phyloP scores from a whole-genome alignment of 30 jellyfish, hydroid and myxozoan species.

The Turritopsis dohrnii region DNA sequence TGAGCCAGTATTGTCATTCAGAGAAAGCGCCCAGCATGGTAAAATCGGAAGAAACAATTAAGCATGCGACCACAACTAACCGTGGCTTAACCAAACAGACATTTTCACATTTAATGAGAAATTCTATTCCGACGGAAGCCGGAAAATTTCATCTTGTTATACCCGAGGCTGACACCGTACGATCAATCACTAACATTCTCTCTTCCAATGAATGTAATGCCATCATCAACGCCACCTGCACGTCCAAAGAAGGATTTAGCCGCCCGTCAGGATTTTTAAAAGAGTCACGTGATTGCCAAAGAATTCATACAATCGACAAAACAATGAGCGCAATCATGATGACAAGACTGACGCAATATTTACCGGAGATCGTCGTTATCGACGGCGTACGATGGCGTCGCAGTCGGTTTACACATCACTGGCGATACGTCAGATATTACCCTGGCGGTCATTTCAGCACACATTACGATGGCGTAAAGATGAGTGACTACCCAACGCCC shows the following conservation, averaged over 20 bases:
- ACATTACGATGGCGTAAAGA: slow-evolving; percentile 23
- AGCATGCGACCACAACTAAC: background rate
- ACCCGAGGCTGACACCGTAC: slow-evolving; percentile 12
- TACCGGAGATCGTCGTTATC: slow-evolving; percentile 13
- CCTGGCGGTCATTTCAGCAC: slow-evolving; percentile 27
- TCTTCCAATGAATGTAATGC: slow-evolving; percentile 17
- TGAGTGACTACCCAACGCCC: slow-evolving; percentile 5
- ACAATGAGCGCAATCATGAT: slow-evolving; percentile 21
- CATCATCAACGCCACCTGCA: background rate
- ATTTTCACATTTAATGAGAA: slow-evolving; percentile 11
- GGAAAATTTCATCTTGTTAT: background rate
- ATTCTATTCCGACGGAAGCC: background rate
- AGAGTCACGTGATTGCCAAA: slow-evolving; percentile 18
- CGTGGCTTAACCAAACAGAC: background rate
- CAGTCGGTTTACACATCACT: slow-evolving; percentile 20
- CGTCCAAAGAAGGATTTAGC: slow-evolving; percentile 24
- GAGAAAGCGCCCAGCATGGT: background rate
- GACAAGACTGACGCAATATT: slow-evolving; percentile 10
- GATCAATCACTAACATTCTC: slow-evolving; percentile 3
- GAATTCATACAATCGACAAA: slow-evolving; percentile 22
- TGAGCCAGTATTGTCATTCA: background rate
- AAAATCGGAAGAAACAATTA: background rate
- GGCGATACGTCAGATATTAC: slow-evolving; percentile 22
- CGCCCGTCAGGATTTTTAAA: slow-evolving; percentile 13
- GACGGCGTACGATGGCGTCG: slow-evolving; percentile 20